phyloP scores from a whole-genome alignment of 2,797 vertebrate genomes.

The Chiloscyllium punctatum region DNA sequence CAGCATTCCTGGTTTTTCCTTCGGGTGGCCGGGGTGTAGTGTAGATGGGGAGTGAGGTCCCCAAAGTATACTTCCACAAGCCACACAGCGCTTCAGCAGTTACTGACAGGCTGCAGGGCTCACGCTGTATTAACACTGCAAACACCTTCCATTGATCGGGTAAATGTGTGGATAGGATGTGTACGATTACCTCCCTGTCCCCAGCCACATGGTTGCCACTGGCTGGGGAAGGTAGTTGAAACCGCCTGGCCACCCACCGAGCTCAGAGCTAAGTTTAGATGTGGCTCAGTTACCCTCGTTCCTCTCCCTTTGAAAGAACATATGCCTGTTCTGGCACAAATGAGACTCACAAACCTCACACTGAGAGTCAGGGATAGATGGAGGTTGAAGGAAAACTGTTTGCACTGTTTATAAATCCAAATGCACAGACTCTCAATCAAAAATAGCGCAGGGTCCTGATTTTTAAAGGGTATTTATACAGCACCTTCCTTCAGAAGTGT shows the following conservation, averaged over 20 bases:
- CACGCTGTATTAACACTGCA: too few relatives aligned
- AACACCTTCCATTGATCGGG: background rate
- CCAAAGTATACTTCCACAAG: too few relatives aligned
- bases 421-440: background rate
- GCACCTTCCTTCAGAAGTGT: background rate
- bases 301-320: background rate
- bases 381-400: background rate
- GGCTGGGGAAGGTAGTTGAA: background rate
- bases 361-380: background rate
- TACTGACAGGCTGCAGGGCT: too few relatives aligned
- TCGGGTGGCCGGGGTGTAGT: too few relatives aligned
- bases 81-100: too few relatives aligned
- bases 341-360: background rate
- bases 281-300: background rate
- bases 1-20: too few relatives aligned
- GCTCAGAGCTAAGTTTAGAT: background rate
- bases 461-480: background rate
- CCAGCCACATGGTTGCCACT: background rate
- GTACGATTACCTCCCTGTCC: too few relatives aligned
- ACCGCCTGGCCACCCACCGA: background rate
- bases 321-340: slow-evolving; percentile 6
- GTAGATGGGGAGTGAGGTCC: too few relatives aligned
- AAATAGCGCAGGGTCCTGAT: background rate
- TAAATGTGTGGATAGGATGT: background rate
- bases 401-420: background rate